Percentiles rank a stretch among this genome's conserved stretches.
Evolutionary conservation across 2,888 invertebrate genomes (phyloP).

Genomic region (Sinotaia quadrata): DNA sequence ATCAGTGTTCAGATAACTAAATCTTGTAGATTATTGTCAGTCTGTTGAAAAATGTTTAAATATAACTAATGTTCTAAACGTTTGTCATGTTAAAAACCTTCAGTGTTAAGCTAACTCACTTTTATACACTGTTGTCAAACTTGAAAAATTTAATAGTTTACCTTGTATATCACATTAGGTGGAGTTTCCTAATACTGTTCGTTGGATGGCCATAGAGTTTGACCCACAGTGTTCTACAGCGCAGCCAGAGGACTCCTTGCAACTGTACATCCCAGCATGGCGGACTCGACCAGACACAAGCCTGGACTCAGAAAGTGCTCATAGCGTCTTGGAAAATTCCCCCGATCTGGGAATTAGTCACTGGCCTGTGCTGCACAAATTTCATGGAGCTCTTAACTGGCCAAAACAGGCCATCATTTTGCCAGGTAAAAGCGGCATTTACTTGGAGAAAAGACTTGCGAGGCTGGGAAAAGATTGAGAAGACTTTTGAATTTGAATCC

Average conservation of each 20-base stretch:
- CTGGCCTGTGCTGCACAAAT: constrained; percentile 73
- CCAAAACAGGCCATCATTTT: constrained; percentile 84
- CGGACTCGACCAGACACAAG: constrained; percentile 17
- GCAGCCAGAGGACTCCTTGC: constrained; percentile 89
- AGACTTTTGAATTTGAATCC: too few species aligned
- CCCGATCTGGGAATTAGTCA: constrained; percentile 50
- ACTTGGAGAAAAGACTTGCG: background rate
- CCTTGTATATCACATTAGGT: constrained; percentile 74
- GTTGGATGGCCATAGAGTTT: constrained; percentile 94
- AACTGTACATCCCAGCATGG: constrained; percentile 72
- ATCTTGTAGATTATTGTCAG: too few species aligned
- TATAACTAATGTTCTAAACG: too few species aligned
- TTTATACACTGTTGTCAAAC: too few species aligned
- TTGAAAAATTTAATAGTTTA: too few species aligned
- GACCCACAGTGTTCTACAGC: constrained; percentile 92
- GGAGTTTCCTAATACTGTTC: constrained; percentile 88
- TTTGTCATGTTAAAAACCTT: too few species aligned
- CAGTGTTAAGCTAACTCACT: too few species aligned
- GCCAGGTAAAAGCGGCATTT: constrained; percentile 76
- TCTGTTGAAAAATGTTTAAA: too few species aligned
- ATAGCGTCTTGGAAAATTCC: constrained; percentile 21
- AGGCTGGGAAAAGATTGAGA: background rate
- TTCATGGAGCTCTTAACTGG: constrained; percentile 81
- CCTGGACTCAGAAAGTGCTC: constrained; percentile 21
- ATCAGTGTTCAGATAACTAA: too few species aligned